Evolutionary conservation across 92 coral and sea anemone species (phyloP).

Genomic region (Paramuricea clavata): DNA sequence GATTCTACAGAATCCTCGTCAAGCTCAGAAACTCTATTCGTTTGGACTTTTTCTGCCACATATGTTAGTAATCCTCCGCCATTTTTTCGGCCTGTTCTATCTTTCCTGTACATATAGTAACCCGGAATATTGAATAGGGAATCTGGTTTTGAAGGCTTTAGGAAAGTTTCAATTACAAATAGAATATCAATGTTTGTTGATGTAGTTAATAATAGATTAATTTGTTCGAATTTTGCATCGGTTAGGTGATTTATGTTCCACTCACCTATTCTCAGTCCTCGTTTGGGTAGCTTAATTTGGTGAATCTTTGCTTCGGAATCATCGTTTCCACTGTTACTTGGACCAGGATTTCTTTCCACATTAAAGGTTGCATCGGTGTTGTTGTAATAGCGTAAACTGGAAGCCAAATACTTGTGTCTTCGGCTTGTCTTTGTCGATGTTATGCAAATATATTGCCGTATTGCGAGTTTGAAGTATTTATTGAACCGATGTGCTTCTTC

Average conservation of each 20-base stretch:
- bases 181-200: not conserved
- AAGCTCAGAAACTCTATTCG: not conserved
- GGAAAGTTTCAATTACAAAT: not conserved
- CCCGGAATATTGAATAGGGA: not conserved
- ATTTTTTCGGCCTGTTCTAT: not conserved
- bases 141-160: not conserved
- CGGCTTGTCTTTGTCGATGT: too few relatives aligned
- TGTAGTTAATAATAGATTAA: not conserved
- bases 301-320: too few relatives aligned
- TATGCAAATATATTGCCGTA: too few relatives aligned
- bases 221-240: not conserved
- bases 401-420: too few relatives aligned
- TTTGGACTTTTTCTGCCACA: not conserved
- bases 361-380: too few relatives aligned
- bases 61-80: not conserved
- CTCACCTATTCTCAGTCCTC: not conserved
- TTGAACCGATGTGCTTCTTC: too few relatives aligned
- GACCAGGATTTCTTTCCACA: too few relatives aligned
- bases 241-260: not conserved
- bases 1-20: not conserved
- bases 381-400: too few relatives aligned
- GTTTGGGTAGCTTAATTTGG: too few relatives aligned
- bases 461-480: too few relatives aligned
- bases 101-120: not conserved
- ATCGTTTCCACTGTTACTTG: too few relatives aligned